A percentile compares a stretch with the other conserved stretches of the same genome.
phyloP scores from a whole-genome alignment of 2,113 vertebrate genomes.

The Hydropotes inermis region DNA sequence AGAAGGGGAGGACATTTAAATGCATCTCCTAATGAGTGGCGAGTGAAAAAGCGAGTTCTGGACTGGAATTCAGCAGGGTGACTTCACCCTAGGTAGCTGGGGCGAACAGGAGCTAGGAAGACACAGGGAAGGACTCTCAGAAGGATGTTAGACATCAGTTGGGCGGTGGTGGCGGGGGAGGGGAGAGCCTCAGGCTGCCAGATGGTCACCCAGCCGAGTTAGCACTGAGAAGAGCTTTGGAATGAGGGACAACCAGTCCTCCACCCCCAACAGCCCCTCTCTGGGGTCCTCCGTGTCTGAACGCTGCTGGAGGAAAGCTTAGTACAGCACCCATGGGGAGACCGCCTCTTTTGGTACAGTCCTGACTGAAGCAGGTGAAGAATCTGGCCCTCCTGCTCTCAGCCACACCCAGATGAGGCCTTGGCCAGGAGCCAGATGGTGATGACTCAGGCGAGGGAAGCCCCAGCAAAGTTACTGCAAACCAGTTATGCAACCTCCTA shows the following conservation, averaged over 20 bases:
- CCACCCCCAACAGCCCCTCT: not conserved
- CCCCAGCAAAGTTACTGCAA: not conserved
- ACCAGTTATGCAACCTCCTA: not conserved
- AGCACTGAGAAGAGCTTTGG: not conserved
- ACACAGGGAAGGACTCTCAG: not conserved
- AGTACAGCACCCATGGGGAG: not conserved
- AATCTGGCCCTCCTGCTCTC: not conserved
- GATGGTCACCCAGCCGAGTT: not conserved
- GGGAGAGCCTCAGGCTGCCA: not conserved
- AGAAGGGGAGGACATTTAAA: not conserved
- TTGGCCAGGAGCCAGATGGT: not conserved
- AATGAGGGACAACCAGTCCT: not conserved
- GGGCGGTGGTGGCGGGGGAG: fast-evolving
- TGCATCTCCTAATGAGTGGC: not conserved
- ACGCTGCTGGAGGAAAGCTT: not conserved
- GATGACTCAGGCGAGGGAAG: not conserved
- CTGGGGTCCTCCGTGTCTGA: not conserved
- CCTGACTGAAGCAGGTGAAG: not conserved
- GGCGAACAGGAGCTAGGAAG: too few relatives aligned
- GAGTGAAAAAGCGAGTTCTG: not conserved
- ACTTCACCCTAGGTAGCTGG: not conserved
- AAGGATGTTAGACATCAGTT: not conserved
- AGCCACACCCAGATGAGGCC: not conserved
- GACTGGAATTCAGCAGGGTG: not conserved
- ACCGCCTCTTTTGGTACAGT: not conserved